These are phyloP conservation scores for Congeria kusceri DNA, from an alignment of 2,888 invertebrate species.

Conservation along the genomic window DNA sequence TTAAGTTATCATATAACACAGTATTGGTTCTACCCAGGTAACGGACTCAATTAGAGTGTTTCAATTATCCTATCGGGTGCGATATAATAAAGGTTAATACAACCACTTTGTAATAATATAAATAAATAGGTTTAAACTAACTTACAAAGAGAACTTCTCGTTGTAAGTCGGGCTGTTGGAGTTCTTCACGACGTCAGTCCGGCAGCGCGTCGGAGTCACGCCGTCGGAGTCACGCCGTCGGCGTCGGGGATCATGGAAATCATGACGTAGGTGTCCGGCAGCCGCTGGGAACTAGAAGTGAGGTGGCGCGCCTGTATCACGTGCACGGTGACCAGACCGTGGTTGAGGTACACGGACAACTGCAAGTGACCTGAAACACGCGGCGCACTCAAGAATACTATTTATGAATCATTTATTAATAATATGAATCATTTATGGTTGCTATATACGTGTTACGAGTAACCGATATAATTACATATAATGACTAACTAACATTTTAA, in stretches of 20 bases:
- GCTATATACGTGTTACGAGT: too few species aligned
- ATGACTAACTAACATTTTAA: too few species aligned
- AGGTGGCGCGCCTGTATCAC: conserved; percentile 72
- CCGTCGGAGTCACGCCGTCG: conserved; percentile 60
- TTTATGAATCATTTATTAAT: too few species aligned
- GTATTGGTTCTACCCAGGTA: too few species aligned
- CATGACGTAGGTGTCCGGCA: conserved; percentile 65
- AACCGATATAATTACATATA: too few species aligned
- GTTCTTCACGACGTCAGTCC: conserved; percentile 71
- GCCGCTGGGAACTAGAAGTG: conserved; percentile 65
- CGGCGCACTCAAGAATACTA: too few species aligned
- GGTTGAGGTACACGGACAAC: conserved; percentile 80
- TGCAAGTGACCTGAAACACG: conserved; percentile 78
- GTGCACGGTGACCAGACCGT: conserved; percentile 81
- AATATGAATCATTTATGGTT: too few species aligned
- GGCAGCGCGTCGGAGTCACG: conserved; percentile 69
- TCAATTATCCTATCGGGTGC: too few species aligned
- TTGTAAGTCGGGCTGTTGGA: conserved; percentile 78
- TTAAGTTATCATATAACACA: too few species aligned
- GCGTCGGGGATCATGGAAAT: conserved; percentile 78
- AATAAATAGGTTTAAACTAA: conserved; percentile 22
- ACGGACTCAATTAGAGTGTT: too few species aligned
- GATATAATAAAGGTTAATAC: too few species aligned
- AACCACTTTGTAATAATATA: too few species aligned
- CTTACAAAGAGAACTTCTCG: conserved; percentile 83